These are phyloP conservation scores for Solenopsis fugax DNA, from an alignment of 1,140 invertebrate species.

Conservation along the genomic window DNA sequence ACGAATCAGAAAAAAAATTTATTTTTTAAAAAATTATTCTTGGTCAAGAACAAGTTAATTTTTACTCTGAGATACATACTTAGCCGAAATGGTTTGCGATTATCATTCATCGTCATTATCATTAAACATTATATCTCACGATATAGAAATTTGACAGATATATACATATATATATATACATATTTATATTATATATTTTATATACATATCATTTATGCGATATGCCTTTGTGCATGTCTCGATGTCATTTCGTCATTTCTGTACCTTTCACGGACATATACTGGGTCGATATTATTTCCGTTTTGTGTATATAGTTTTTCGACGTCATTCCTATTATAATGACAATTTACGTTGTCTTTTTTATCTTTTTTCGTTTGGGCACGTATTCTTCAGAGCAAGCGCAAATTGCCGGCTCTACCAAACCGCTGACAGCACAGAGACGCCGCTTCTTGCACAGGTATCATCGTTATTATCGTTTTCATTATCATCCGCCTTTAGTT, in stretches of 20 bases:
- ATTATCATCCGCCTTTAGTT: conserved; percentile 74
- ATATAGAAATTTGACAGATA: neutral
- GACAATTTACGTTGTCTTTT: conserved; percentile 84
- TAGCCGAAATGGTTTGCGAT: conserved; percentile 18
- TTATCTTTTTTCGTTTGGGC: conserved; percentile 84
- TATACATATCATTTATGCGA: conserved; percentile 47
- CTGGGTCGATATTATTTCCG: conserved; percentile 53
- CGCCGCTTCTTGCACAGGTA: conserved; percentile 87
- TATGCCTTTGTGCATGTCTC: conserved; percentile 71
- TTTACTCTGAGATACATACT: neutral
- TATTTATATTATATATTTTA: conserved; percentile 31
- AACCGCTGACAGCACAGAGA: conserved; percentile 87
- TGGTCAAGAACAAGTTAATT: neutral
- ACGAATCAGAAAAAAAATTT: neutral
- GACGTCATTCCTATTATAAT: conserved; percentile 77
- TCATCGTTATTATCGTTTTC: conserved; percentile 83
- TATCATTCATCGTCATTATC: conserved; percentile 3
- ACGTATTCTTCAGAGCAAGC: conserved; percentile 87
- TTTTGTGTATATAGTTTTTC: conserved; percentile 70
- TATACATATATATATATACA: conserved; percentile 65
- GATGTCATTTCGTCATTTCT: conserved; percentile 73
- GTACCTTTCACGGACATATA: conserved; percentile 47
- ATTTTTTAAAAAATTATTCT: neutral
- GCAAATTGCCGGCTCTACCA: conserved; percentile 86
- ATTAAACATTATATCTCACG: conserved; percentile 12